Conservation (phyloP, 2,113 vertebrate genomes). For the Lasiurus borealis region DNA sequence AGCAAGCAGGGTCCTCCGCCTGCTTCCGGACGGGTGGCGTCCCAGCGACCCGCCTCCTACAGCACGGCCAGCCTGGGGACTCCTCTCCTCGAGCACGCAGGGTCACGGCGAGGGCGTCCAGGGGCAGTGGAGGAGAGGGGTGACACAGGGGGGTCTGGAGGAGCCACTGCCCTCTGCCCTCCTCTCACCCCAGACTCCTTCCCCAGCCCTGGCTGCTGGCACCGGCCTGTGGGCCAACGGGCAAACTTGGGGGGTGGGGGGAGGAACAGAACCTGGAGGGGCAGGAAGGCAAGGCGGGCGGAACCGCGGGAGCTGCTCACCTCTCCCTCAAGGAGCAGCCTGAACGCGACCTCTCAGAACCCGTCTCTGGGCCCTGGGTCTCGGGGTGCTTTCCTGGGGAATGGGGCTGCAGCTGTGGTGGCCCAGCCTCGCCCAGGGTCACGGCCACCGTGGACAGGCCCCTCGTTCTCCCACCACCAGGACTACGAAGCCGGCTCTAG, state of each 20-base stretch:
- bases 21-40: no score
- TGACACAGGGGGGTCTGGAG: not conserved
- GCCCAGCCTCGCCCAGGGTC: not conserved
- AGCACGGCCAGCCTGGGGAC: no score
- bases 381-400: no score
- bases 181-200: not conserved
- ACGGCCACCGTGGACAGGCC: fast-evolving
- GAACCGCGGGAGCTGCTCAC: no score
- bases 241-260: no score
- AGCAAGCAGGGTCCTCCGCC: no score
- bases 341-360: no score
- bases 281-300: not conserved
- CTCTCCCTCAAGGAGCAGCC: no score
- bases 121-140: not conserved
- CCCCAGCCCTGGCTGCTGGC: fast-evolving
- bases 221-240: no score
- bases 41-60: no score
- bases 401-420: no score
- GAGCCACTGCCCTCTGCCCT: not conserved
- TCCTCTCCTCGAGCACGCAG: not conserved
- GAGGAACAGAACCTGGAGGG: not conserved
- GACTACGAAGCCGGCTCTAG: not conserved
- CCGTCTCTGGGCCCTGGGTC: no score
- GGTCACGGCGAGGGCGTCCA: fast-evolving
- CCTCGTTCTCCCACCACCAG: not conserved